Evolutionary conservation across 2,113 vertebrate species (phyloP), one percentile per base, ranked within the genome.

Genomic region (Vicugna pacos): DNA sequence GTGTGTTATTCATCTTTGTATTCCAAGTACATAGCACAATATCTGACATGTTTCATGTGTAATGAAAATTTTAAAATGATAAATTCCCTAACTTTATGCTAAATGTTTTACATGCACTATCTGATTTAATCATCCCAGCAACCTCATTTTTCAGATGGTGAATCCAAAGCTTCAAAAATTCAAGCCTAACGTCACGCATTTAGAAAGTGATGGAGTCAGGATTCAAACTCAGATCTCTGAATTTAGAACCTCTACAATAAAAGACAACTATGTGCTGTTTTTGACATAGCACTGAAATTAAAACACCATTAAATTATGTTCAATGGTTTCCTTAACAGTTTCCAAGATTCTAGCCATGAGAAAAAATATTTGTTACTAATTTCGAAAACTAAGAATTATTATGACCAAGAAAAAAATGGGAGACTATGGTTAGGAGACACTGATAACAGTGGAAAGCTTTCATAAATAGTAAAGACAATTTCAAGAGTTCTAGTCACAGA

Each of bases 331-430:
- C 22, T 70, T 54, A 76, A 70, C 9, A 84, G 20, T 90, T 94
- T 77, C 69, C 22, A 88, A 72, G 13, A 83, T 73, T 65, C 46
- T 64, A 67, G 28, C 22, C 6, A 81, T 48, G 26, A 88, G 28
- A 42, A 93, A 90, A 93, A 38, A 16, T 50, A 58, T 20, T 62
- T 80, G 10, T 81, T 89, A 70, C 30, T 67, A 88, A 95, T 77
- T 86, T 85, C 8, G 38, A 85, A 60, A 77, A 72, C 3, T 13
- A 77, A 46, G n/a, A 52, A 95, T 56, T 87, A 54, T 73, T 83
- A 80, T 58, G 73, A 77, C 13, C 8, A 67, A 91, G 28, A n/a
- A 22, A 86, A 89, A 72, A 54, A 38, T 58, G 28, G 26, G 48
- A 83, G 7, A 5, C 42, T 46, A 84, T 22, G 17, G 50, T 91